Base-by-base conservation (phyloP, 2,888 invertebrate genomes). In the Chrysolina oricalcia region DNA sequence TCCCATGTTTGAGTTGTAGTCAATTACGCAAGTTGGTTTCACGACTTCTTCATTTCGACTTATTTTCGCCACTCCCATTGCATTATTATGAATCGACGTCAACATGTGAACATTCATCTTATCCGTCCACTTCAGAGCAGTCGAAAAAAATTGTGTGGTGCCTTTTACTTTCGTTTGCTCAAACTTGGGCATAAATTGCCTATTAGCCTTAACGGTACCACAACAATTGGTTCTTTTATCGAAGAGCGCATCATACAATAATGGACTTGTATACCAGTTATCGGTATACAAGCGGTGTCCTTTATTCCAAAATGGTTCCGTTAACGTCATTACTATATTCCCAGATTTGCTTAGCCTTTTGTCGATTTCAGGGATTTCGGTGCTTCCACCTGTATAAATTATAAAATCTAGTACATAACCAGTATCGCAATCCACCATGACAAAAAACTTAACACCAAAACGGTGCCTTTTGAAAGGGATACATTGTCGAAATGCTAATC, bases 381-480 rank as follows among this genome's bases (percentile, higher is more conserved):
- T 64, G 17, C 15, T n/a, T 5, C 1, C 27, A n/a, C 56, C 56
- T 23, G 68, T 56, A 35, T 68, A 56, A 17, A 68, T 53, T 23
- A 68, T 1, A 50, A 68, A 35, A 53, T 68, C 53, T 10, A 68
- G n/a, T 13, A 27, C 53, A 35, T 68, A 56, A 0, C 68, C 56
- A 1, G 68, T 68, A 17, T 68, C 68, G 56, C 53, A 68, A 10
- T 68, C 68, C n/a, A n/a, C n/a, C n/a, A n/a, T n/a, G n/a, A n/a
- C n/a, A n/a, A 35, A 56, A 48, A 50, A 23, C 27, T 67, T 67
- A 6, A 56, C 41, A 15, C 35, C 68, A 11, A 68, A 68, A 23
- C 50, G 15, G 35, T 68, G 68, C 2, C 68, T 3, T n/a, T 68
- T 68, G n/a, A 19, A 68, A 8, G 68, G 56, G 10, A 68, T 68